Evolutionary conservation across 2,888 invertebrate species (phyloP).

Genomic region (Rapana venosa): DNA sequence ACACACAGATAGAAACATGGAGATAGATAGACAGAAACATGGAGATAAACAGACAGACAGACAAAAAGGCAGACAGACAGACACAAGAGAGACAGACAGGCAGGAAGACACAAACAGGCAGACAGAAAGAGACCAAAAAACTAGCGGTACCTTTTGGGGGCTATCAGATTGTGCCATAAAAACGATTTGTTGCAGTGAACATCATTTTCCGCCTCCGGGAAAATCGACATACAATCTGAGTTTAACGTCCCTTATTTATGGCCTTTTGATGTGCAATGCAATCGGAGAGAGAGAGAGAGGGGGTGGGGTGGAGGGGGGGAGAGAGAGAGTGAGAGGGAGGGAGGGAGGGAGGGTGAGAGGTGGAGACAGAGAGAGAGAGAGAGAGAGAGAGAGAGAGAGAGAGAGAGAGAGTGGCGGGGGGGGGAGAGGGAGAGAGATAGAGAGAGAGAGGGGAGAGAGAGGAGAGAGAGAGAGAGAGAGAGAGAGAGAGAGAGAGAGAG

Average conservation of each 20-base stretch:
- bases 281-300: conserved; percentile 2
- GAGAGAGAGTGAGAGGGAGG: background rate
- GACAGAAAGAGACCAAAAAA: background rate
- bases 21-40: background rate
- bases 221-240: too few species aligned
- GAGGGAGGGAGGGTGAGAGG: too few species aligned
- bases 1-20: too few species aligned
- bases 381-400: too few species aligned
- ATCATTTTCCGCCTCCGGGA: too few species aligned
- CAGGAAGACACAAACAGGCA: background rate
- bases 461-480: background rate
- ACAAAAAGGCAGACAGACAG: too few species aligned
- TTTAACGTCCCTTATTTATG: background rate
- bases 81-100: background rate
- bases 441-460: background rate
- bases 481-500: background rate
- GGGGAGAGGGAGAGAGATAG: background rate
- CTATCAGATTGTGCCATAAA: too few species aligned
- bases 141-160: background rate
- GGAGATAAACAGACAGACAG: background rate
- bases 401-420: too few species aligned
- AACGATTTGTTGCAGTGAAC: too few species aligned
- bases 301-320: background rate
- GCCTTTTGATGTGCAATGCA: background rate
- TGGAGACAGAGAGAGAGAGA: background rate